phyloP scores from a whole-genome alignment of 2,113 vertebrate species.

The Alethe castanea region DNA sequence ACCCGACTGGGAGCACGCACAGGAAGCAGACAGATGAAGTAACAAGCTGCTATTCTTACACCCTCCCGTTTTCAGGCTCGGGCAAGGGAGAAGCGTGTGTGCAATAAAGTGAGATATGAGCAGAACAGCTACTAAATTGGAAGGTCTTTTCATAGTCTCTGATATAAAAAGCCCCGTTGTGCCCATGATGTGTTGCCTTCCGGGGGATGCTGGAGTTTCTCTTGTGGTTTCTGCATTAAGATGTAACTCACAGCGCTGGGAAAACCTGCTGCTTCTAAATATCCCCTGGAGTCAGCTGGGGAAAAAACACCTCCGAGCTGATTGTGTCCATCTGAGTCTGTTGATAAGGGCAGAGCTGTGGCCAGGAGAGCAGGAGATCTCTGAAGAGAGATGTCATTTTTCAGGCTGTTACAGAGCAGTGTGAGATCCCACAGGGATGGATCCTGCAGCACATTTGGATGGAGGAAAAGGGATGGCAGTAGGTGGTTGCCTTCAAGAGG shows the following conservation, averaged over 20 bases:
- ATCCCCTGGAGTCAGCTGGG: background rate
- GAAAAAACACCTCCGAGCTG: background rate
- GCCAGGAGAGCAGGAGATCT: background rate
- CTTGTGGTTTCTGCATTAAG: background rate
- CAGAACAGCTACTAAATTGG: constrained; percentile 22
- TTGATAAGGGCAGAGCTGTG: background rate
- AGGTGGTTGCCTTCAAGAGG: background rate
- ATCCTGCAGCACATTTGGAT: background rate
- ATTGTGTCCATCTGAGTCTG: background rate
- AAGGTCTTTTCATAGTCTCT: constrained; percentile 5
- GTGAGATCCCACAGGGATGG: rapidly evolving
- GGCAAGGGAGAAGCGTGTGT: background rate
- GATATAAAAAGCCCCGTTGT: constrained; percentile 7
- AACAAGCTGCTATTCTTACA: constrained; percentile 38
- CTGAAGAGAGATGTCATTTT: background rate
- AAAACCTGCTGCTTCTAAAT: background rate
- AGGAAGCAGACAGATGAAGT: constrained; percentile 46
- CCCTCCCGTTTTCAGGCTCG: background rate
- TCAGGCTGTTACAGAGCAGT: rapidly evolving
- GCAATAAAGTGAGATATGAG: background rate
- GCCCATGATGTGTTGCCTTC: background rate
- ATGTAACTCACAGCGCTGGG: background rate
- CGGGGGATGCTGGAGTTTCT: background rate
- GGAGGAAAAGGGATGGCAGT: background rate
- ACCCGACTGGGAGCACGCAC: background rate